Percentiles rank a stretch among this genome's conserved stretches.
phyloP scores from a whole-genome alignment of 2,797 vertebrate genomes.

The Sebastes oblongus region DNA sequence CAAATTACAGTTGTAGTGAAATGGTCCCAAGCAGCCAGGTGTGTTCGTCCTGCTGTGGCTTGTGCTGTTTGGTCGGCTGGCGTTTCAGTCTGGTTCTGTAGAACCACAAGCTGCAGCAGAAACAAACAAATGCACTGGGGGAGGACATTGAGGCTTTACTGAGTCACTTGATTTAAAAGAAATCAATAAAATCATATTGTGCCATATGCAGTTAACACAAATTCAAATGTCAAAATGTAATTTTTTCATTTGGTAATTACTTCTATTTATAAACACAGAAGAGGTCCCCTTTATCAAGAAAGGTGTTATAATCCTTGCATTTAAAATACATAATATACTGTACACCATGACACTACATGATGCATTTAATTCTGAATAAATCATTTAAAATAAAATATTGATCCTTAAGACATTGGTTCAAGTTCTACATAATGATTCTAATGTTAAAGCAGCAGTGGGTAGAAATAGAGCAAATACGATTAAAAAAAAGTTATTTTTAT shows the following conservation, averaged over 20 bases:
- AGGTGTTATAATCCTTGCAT: not conserved
- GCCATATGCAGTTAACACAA: not conserved
- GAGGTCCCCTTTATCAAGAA: not conserved
- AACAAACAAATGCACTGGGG: not conserved
- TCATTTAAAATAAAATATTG: no score
- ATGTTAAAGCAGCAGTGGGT: no score
- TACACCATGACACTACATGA: no score
- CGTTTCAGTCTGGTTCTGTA: not conserved
- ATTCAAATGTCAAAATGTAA: not conserved
- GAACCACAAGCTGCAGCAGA: not conserved
- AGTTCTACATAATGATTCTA: no score
- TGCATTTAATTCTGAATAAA: no score
- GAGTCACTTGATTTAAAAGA: not conserved
- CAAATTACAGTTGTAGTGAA: constrained; percentile 19
- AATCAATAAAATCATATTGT: not conserved
- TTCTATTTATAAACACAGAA: no score
- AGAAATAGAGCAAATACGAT: no score
- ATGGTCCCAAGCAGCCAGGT: not conserved
- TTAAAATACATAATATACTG: no score
- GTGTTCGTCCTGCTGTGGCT: not conserved
- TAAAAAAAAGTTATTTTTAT: no score
- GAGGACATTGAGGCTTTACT: not conserved
- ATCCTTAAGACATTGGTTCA: no score
- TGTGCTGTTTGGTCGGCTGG: not conserved
- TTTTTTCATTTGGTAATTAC: no score